Percentiles rank a stretch among this genome's conserved stretches.
These are phyloP conservation scores for Sapajus apella DNA, from an alignment of 2,113 vertebrate genomes.

Conservation along the genomic window DNA sequence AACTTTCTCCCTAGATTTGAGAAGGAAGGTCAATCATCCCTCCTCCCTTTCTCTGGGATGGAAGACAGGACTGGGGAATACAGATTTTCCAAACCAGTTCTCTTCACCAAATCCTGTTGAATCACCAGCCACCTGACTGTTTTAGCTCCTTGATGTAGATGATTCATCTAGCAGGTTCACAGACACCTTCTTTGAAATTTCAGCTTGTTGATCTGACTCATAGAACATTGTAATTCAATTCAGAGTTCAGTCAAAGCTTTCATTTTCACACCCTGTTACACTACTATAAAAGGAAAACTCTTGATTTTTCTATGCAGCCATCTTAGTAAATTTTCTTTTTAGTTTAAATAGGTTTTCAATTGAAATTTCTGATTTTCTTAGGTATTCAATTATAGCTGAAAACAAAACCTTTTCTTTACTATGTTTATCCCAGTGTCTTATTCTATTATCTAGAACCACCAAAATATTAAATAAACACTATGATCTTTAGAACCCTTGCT, in stretches of 20 bases:
- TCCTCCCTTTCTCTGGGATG: neutral
- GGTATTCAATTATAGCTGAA: neutral
- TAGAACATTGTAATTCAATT: neutral
- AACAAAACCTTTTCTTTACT: neutral
- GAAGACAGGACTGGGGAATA: neutral
- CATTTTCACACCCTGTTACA: constrained; percentile 15
- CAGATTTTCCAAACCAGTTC: neutral
- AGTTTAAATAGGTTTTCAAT: neutral
- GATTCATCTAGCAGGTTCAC: constrained; percentile 44
- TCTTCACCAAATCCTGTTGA: neutral
- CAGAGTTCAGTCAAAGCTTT: constrained; percentile 37
- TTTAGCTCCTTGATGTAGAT: constrained; percentile 15
- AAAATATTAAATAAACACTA: neutral
- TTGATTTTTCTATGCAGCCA: neutral
- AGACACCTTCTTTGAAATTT: constrained; percentile 49
- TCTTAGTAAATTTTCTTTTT: neutral
- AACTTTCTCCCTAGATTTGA: neutral
- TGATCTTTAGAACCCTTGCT: neutral
- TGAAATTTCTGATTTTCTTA: neutral
- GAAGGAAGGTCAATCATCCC: neutral
- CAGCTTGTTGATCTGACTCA: constrained; percentile 58
- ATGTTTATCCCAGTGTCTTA: neutral
- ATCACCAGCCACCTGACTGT: neutral
- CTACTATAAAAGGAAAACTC: constrained; percentile 1
- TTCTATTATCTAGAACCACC: neutral